Evolutionary conservation across 2,888 invertebrate species (phyloP).

Genomic region (Phaedon cochleariae): DNA sequence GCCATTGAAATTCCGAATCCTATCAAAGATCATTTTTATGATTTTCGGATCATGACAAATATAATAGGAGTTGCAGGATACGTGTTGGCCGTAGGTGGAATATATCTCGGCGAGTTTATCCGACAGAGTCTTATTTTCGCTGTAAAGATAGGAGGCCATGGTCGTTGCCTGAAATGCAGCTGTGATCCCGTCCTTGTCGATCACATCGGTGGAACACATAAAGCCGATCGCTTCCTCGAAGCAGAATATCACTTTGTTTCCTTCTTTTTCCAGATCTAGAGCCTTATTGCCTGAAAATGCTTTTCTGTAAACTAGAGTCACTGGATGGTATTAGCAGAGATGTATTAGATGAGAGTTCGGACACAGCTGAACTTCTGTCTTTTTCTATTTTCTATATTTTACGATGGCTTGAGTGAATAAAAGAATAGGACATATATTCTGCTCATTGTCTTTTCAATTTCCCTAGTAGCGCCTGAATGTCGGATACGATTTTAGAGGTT

Average conservation of each 20-base stretch:
- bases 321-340: too few relatives aligned
- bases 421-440: too few relatives aligned
- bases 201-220: slow-evolving; percentile 88
- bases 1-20: slow-evolving; percentile 78
- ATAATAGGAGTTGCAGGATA: slow-evolving; percentile 88
- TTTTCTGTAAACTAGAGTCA: too few relatives aligned
- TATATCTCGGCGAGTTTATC: slow-evolving; percentile 81
- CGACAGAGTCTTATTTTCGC: slow-evolving; percentile 66
- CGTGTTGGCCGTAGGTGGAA: slow-evolving; percentile 86
- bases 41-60: slow-evolving; percentile 79
- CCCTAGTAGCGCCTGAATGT: too few relatives aligned
- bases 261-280: slow-evolving; percentile 73
- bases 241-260: slow-evolving; percentile 86
- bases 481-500: too few relatives aligned
- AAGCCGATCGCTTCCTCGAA: slow-evolving; percentile 99
- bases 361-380: too few relatives aligned
- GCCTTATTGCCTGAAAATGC: slow-evolving; percentile 75
- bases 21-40: slow-evolving; percentile 80
- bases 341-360: too few relatives aligned
- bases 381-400: too few relatives aligned
- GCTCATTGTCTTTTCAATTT: too few relatives aligned
- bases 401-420: too few relatives aligned
- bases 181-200: slow-evolving; percentile 97
- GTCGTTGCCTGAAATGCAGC: slow-evolving; percentile 85
- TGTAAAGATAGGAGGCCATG: slow-evolving; percentile 75